Evolutionary conservation across 2,113 vertebrate genomes (phyloP).

Genomic region (Anguilla rostrata): DNA sequence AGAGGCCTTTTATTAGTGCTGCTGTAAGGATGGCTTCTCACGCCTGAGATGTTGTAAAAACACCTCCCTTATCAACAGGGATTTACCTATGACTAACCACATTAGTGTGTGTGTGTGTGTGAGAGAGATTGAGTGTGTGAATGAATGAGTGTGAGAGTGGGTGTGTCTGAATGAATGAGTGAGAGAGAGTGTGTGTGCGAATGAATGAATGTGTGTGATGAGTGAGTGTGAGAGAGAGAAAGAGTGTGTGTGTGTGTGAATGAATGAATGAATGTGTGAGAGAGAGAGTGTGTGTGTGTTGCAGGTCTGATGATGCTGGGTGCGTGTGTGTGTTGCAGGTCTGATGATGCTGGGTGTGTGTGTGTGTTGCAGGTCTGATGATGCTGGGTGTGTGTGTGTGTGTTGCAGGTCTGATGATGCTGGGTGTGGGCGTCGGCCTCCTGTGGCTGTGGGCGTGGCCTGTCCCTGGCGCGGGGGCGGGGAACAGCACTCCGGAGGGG

Average conservation of each 20-base stretch:
- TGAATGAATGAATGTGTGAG: no score
- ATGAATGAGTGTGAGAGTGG: no score
- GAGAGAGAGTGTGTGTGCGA: no score
- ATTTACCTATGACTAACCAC: not conserved
- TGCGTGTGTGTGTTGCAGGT: not conserved
- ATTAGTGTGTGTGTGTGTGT: no score
- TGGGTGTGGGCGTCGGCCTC: not conserved
- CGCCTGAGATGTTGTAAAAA: not conserved
- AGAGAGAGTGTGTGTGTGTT: not conserved
- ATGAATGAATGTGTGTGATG: not conserved
- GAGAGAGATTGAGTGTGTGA: not conserved
- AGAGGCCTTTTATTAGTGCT: not conserved
- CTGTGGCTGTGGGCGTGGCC: slow-evolving; percentile 44
- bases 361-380: not conserved
- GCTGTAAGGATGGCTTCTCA: slow-evolving; percentile 24
- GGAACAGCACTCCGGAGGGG: slow-evolving; percentile 61
- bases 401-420: slow-evolving; percentile 38
- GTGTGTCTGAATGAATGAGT: no score
- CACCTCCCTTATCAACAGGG: not conserved
- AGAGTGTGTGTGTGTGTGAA: no score
- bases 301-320: not conserved
- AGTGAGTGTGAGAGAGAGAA: not conserved
- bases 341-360: not conserved
- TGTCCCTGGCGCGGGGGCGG: slow-evolving; percentile 29
- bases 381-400: no score